Percentiles rank a stretch among this genome's conserved stretches.
These are phyloP conservation scores for Perizoma affinitatum DNA, from an alignment of 2,888 invertebrate genomes.

Conservation along the genomic window DNA sequence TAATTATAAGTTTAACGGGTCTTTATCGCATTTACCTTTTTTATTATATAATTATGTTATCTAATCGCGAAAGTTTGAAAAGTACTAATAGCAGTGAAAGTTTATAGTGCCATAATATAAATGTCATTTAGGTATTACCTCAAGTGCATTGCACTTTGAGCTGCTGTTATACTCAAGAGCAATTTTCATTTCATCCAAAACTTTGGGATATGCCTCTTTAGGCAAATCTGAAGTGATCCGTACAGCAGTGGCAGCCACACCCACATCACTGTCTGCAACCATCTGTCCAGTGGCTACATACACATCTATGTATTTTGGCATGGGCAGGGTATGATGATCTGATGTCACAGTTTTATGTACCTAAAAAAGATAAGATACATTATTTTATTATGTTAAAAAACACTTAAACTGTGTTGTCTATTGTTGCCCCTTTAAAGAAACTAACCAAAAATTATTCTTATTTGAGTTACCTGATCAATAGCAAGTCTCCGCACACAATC, in stretches of 20 bases:
- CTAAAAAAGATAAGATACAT: conserved; percentile 51
- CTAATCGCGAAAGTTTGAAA: too few relatives aligned
- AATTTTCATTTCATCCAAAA: conserved; percentile 83
- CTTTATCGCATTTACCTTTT: too few relatives aligned
- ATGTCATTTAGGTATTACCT: conserved; percentile 66
- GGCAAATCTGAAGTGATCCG: conserved; percentile 80
- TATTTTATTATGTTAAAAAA: neutral
- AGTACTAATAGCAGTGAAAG: too few relatives aligned
- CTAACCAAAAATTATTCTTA: too few relatives aligned
- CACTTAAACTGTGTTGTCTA: neutral
- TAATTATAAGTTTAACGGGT: too few relatives aligned
- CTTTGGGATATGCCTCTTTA: conserved; percentile 79
- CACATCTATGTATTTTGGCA: conserved; percentile 78
- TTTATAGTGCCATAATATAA: neutral
- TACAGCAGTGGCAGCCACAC: conserved; percentile 85
- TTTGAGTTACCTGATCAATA: conserved; percentile 81
- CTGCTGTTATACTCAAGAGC: conserved; percentile 83
- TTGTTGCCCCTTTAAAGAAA: neutral
- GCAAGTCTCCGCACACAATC: conserved; percentile 86
- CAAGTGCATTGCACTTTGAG: conserved; percentile 87
- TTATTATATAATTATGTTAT: too few relatives aligned
- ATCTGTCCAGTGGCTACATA: conserved; percentile 83
- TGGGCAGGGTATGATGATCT: conserved; percentile 58
- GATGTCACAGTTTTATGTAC: conserved; percentile 61
- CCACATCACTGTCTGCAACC: conserved; percentile 84